Evolutionary conservation across 2,888 invertebrate species (phyloP).

Genomic region (Callimorpha dominula): DNA sequence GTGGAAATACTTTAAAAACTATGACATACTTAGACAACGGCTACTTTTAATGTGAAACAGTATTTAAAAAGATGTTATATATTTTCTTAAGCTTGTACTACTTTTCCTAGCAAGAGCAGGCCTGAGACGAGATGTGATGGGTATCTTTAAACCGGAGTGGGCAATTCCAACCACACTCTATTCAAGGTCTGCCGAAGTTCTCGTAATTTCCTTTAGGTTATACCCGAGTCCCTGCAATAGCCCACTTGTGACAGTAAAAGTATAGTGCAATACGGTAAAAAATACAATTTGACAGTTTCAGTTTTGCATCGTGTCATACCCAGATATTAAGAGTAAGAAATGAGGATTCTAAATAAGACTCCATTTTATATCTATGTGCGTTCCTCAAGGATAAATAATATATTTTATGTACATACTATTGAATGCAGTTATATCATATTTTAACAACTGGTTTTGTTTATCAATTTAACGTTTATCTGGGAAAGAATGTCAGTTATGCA

Average conservation of each 20-base stretch:
- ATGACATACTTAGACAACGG: background rate
- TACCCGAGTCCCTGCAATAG: background rate
- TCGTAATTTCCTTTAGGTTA: background rate
- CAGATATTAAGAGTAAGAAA: background rate
- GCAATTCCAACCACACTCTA: too few species aligned
- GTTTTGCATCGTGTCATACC: background rate
- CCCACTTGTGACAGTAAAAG: background rate
- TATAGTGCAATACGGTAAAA: background rate
- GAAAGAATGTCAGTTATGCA: slow-evolving; percentile 25
- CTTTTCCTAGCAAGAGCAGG: too few species aligned
- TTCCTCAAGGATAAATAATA: background rate
- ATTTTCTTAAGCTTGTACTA: too few species aligned
- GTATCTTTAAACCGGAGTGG: too few species aligned
- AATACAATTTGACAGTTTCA: background rate
- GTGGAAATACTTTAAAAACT: slow-evolving; percentile 22
- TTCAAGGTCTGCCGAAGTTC: background rate
- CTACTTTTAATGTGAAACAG: background rate
- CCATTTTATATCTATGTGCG: background rate
- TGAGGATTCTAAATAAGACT: background rate
- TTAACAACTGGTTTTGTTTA: slow-evolving; percentile 8
- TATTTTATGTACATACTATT: background rate
- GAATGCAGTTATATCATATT: background rate
- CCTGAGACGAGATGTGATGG: too few species aligned
- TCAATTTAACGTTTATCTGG: slow-evolving; percentile 15
- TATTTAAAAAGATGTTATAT: background rate